Base-by-base conservation (phyloP, 2,113 vertebrate species). In the Cavia porcellus region DNA sequence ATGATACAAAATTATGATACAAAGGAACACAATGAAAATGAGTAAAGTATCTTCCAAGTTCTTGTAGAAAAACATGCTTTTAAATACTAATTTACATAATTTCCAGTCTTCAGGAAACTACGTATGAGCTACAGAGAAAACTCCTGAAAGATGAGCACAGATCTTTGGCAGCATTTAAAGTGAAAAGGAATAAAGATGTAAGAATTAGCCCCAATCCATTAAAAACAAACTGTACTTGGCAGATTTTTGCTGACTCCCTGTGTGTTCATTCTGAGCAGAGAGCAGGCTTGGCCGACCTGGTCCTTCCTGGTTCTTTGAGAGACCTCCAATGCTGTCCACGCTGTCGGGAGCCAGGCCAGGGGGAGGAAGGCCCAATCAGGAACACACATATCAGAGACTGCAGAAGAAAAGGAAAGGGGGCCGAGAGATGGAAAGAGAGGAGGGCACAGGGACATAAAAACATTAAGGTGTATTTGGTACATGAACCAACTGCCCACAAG, bases 141-240 rank as follows among this genome's bases (percentile, higher is more conserved):
- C 50, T 97, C 96, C 88, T 96, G 90, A 93, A 89, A 35, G 80
- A 24, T 87, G 77, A 82, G 47, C 70, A 94, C 81, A 86, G 81
- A 79, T 98, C 97, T 97, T 98, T 97, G 97, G 96, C 93, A 97
- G 96, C 96, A 84, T 95, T 90, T 90, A 79, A 91, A 61, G 87
- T 93, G 81, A 93, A 75, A 64, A 87, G 35, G 81, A 86, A 38
- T 84, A 42, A 70, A 68, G 64, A 85, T 15, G 62, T 85, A 85
- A 87, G 61, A 74, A 38, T 75, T 50, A 55, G 88, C 91, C 85
- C 59, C 52, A 79, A 25, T 74, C 81, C 59, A 84, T 86, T 47
- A 77, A 84, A 86, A 87, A 57, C 55, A 57, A 94, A 83, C 59
- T 81, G 68, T 79, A 28, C 38, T 4, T 70, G 86, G 89, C 57